These are phyloP conservation scores for Dufourea novaeangliae DNA, from an alignment of 1,140 invertebrate species.

Conservation along the genomic window DNA sequence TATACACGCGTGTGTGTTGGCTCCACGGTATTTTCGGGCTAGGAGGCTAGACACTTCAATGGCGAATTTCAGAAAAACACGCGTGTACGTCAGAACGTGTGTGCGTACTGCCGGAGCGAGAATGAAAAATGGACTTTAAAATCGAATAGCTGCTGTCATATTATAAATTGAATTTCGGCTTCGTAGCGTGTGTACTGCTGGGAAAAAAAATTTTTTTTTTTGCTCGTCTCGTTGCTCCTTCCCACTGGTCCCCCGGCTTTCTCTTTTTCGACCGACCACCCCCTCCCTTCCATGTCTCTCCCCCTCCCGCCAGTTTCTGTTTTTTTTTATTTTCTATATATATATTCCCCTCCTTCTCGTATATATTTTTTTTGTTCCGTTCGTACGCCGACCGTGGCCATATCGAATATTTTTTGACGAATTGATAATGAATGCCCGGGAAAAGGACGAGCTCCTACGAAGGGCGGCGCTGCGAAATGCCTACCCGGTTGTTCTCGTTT, in stretches of 20 bases:
- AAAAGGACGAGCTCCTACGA: conserved; percentile 56
- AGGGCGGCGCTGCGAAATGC: conserved; percentile 55
- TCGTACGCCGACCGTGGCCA: conserved; percentile 60
- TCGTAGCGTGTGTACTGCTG: conserved; percentile 63
- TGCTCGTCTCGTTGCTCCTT: conserved; percentile 44
- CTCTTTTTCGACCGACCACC: conserved; percentile 64
- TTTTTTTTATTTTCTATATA: neutral
- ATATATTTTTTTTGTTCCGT: conserved; percentile 7
- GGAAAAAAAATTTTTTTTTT: conserved; percentile 64
- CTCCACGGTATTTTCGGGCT: conserved; percentile 60
- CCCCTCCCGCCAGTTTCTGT: conserved; percentile 49
- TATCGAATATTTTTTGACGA: conserved; percentile 70
- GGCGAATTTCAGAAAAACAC: conserved; percentile 67
- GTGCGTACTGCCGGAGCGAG: conserved; percentile 61
- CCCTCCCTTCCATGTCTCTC: conserved; percentile 42
- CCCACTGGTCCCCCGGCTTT: conserved; percentile 55
- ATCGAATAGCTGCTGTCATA: conserved; percentile 78
- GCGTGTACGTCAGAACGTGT: conserved; percentile 62
- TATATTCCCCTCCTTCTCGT: neutral
- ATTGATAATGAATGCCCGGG: conserved; percentile 70
- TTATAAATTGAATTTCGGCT: conserved; percentile 78
- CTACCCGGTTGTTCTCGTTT: conserved; percentile 49
- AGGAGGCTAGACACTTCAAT: conserved; percentile 60
- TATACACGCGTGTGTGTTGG: too few relatives aligned
- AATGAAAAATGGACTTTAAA: conserved; percentile 79